phyloP scores from a whole-genome alignment of 2,888 invertebrate genomes.

The Tetranychus piercei region DNA sequence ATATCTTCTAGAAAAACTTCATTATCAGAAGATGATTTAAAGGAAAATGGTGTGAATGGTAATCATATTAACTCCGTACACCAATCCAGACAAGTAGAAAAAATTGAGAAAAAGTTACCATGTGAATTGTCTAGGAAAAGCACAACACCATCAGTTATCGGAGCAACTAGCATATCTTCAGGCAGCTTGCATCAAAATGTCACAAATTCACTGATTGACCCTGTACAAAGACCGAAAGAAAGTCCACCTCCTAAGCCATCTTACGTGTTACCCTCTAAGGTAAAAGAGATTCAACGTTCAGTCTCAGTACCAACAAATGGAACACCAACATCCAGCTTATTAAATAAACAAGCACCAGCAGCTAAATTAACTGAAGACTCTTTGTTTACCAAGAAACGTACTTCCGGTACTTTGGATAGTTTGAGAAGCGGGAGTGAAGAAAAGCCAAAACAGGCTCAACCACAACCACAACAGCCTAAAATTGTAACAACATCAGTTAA shows the following conservation, averaged over 20 bases:
- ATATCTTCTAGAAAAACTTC: conserved; percentile 6
- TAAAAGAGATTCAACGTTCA: background rate
- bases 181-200: background rate
- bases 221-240: background rate
- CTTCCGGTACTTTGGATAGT: background rate
- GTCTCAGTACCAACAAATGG: background rate
- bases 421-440: background rate
- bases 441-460: conserved; percentile 2
- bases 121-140: background rate
- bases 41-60: background rate
- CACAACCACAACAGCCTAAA: conserved; percentile 5
- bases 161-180: background rate
- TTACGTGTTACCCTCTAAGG: background rate
- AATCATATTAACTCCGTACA: background rate
- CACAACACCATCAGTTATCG: background rate
- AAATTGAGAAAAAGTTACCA: background rate
- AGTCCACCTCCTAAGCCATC: conserved; percentile 1
- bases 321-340: background rate
- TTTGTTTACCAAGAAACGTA: background rate
- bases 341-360: background rate
- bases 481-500: background rate
- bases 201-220: background rate
- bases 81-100: background rate
- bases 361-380: background rate
- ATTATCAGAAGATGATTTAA: background rate